Evolutionary conservation across 2,797 vertebrate species (phyloP).

Genomic region (Smutsia gigantea): DNA sequence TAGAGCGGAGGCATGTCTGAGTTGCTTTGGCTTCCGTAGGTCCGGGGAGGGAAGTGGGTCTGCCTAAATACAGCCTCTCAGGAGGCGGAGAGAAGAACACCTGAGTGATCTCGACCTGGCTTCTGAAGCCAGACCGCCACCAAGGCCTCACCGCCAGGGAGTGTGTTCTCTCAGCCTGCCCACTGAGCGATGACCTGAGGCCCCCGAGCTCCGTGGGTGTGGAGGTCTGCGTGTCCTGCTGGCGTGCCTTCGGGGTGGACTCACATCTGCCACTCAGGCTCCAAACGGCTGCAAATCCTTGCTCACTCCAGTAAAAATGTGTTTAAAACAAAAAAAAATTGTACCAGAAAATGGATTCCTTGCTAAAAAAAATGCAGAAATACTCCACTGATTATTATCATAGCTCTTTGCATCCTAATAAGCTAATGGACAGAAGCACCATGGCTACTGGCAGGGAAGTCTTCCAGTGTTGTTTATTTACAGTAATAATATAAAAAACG

Average conservation of each 20-base stretch:
- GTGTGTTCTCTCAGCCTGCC: constrained; percentile 85
- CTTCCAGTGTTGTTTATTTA: neutral
- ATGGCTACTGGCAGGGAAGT: neutral
- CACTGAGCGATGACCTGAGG: constrained; percentile 88
- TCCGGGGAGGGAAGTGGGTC: neutral
- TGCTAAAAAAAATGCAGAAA: neutral
- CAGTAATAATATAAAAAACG: neutral
- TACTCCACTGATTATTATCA: neutral
- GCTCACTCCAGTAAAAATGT: constrained; percentile 80
- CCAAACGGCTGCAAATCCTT: constrained; percentile 89
- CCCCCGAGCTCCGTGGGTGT: constrained; percentile 89
- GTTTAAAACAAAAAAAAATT: neutral
- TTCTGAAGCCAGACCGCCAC: neutral
- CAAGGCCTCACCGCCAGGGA: constrained; percentile 88
- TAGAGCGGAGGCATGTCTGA: neutral
- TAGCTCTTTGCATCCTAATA: neutral
- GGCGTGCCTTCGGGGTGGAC: no score
- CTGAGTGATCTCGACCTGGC: neutral
- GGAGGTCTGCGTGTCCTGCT: constrained; percentile 71
- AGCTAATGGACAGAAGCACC: neutral
- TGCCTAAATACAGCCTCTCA: neutral
- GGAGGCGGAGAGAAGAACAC: neutral
- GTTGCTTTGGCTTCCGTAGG: neutral
- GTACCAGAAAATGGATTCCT: neutral
- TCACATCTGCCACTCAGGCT: constrained; percentile 79